These are phyloP conservation scores for Bucco capensis DNA, from an alignment of 2,113 vertebrate species.

Conservation along the genomic window DNA sequence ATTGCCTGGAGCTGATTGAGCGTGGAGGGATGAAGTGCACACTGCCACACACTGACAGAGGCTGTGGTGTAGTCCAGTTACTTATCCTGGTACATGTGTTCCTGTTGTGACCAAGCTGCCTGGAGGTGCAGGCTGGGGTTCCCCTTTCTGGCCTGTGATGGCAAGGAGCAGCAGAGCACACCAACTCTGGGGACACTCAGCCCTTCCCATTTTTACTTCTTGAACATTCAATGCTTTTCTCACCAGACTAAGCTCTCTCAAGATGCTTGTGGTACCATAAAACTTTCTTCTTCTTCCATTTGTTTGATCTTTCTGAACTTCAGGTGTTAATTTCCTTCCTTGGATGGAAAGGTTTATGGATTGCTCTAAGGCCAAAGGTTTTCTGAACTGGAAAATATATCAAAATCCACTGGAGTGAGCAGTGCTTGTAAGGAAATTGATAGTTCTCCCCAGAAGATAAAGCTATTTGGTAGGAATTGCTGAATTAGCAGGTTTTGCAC, in stretches of 20 bases:
- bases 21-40: background rate
- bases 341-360: background rate
- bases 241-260: background rate
- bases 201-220: background rate
- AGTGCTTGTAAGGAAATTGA: background rate
- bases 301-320: background rate
- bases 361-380: background rate
- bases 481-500: background rate
- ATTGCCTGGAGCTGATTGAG: background rate
- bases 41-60: accelerated
- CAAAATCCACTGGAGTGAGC: background rate
- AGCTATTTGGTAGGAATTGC: background rate
- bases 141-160: background rate
- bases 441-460: background rate
- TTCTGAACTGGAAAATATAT: background rate
- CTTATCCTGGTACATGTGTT: background rate
- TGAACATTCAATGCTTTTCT: background rate
- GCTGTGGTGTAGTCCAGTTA: background rate
- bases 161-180: background rate
- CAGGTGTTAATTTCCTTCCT: background rate
- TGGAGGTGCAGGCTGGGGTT: background rate
- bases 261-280: background rate
- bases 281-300: background rate
- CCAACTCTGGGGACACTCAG: background rate
- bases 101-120: background rate